Conservation (phyloP, 2,888 invertebrate genomes). For the Terebella lapidaria region DNA sequence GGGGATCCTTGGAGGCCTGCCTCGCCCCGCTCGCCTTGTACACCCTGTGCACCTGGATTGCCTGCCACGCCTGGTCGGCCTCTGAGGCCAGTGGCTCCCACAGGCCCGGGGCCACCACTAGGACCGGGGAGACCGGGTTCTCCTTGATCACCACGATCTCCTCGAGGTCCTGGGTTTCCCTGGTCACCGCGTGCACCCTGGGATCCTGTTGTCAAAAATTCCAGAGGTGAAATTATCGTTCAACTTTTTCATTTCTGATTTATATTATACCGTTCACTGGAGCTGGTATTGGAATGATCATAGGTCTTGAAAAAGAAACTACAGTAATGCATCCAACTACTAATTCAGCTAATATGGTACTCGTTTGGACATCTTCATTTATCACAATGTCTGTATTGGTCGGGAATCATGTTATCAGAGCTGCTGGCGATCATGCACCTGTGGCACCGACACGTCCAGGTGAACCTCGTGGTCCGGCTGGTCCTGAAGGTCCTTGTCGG, state of each 20-base stretch:
- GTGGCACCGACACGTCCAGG: background rate
- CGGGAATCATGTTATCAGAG: too few relatives aligned
- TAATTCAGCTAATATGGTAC: too few relatives aligned
- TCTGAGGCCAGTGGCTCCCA: constrained; percentile 3
- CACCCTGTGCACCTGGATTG: background rate
- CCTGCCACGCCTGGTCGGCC: constrained; percentile 5
- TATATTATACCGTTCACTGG: too few relatives aligned
- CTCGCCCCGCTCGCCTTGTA: background rate
- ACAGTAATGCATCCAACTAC: too few relatives aligned
- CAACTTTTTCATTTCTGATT: too few relatives aligned
- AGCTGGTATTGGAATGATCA: background rate
- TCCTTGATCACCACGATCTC: constrained; percentile 15
- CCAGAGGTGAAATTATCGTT: too few relatives aligned
- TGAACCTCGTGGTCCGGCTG: background rate
- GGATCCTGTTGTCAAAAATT: constrained; percentile 1
- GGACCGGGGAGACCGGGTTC: constrained; percentile 1
- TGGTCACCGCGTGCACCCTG: constrained; percentile 8
- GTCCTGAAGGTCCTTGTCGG: background rate
- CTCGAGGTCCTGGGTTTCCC: constrained; percentile 13
- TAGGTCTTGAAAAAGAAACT: too few relatives aligned
- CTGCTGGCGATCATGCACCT: background rate
- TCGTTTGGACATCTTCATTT: too few relatives aligned
- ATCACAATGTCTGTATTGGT: too few relatives aligned
- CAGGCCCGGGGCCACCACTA: constrained; percentile 3
- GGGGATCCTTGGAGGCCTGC: constrained; percentile 1